Evolutionary conservation across 2,113 vertebrate species (phyloP).

Genomic region (Archilochus colubris): DNA sequence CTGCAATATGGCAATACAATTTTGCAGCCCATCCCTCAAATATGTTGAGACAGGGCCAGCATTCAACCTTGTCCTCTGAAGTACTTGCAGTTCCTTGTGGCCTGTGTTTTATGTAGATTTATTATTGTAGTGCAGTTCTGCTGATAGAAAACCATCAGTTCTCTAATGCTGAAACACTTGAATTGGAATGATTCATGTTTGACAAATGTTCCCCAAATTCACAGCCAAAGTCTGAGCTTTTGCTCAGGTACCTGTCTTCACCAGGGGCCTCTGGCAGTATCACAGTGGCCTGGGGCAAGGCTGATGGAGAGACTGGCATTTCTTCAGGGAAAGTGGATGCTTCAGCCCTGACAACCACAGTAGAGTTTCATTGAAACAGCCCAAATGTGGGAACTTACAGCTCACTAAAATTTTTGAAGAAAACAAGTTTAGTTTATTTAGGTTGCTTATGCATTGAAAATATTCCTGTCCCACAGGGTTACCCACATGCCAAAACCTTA

Average conservation of each 20-base stretch:
- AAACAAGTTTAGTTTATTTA: background rate
- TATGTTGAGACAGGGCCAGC: background rate
- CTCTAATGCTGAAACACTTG: fast-evolving
- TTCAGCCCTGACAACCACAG: background rate
- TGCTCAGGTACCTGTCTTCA: background rate
- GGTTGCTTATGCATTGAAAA: background rate
- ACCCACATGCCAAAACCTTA: background rate
- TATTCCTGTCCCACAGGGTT: background rate
- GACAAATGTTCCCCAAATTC: background rate
- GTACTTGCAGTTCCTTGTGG: background rate
- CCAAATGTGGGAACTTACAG: background rate
- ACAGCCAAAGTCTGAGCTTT: background rate
- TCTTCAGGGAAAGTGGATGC: fast-evolving
- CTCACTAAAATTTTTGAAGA: background rate
- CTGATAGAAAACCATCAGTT: background rate
- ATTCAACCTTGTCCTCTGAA: background rate
- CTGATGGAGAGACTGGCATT: background rate
- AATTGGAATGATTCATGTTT: background rate
- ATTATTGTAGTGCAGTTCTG: background rate
- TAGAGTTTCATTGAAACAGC: background rate
- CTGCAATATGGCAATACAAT: fast-evolving
- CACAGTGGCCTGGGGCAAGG: background rate
- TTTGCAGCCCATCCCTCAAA: background rate
- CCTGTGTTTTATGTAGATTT: background rate
- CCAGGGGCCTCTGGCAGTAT: background rate